Evolutionary conservation across 2,888 invertebrate species (phyloP), one percentile per base, ranked within the genome.

Genomic region (Oscheius myriophilus): DNA sequence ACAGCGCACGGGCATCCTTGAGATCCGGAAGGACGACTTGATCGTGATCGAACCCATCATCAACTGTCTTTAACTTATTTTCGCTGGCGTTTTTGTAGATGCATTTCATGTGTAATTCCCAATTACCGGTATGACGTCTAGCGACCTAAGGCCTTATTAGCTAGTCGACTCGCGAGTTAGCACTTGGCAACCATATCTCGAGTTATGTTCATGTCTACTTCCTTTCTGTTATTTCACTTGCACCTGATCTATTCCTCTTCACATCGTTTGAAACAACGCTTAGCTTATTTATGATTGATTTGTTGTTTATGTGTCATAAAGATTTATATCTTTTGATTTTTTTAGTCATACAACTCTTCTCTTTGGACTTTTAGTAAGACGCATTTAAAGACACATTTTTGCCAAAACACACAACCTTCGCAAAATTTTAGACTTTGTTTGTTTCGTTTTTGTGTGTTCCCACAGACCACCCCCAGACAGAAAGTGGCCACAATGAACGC

Each of bases 1-100:
- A 54, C 54, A 65, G 65, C 42, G 65, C 45, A 55, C 65, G 65
- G 51, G 57, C 65, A 54, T 65, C 65, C 25, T 43, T 65, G 49
- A 45, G 43, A 55, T 65, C 65, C 42, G 53, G 63, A 63, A 63
- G 63, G 53, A 63, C 63, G 23, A 63, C 41, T 63, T 63, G 63
- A 53, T 33, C 41, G 41, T 63, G 53, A 52, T 49, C 51, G 46
- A 33, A 26, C 33, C 49, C 49, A 49, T 61, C 61, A 61, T 61
- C 49, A 23, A 43, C 45, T 21, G 14, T 59, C 49, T 49, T 61
- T 21, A 21, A 61, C 49, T 61, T 61, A 61, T 61, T 61, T 54
- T 9, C 61, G 49, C 61, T 46, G 61, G 46, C 61, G 61, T 46
- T 18, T 26, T 21, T 49, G 18, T 18, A 49, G 49, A 61, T 41